Percentiles rank a stretch among this genome's conserved stretches.
Conservation (phyloP, 2,888 invertebrate genomes). For the Rhynchonema sp. region DNA sequence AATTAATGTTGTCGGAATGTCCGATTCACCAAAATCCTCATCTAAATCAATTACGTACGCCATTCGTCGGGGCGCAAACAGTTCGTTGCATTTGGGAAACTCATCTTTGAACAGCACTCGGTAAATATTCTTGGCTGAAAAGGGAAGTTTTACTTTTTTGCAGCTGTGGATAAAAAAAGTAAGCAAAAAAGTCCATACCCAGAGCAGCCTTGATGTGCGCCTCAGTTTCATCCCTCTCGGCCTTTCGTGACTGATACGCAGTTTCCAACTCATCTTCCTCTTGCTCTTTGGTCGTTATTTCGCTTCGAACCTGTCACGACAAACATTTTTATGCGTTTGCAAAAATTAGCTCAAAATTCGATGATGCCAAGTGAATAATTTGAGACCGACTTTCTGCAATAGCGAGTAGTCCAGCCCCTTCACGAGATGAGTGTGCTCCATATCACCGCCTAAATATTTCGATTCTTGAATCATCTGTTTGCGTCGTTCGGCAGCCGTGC, state of each 20-base stretch:
- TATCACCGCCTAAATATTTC: slow-evolving; percentile 98
- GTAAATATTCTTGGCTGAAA: slow-evolving; percentile 32
- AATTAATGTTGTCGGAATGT: slow-evolving; percentile 67
- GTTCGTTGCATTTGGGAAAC: slow-evolving; percentile 47
- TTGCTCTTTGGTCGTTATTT: slow-evolving; percentile 45
- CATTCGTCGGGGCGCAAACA: slow-evolving; percentile 87
- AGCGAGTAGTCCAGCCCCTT: slow-evolving; percentile 85
- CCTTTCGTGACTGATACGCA: slow-evolving; percentile 28
- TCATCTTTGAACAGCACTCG: slow-evolving; percentile 39
- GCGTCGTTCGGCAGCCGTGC: slow-evolving; percentile 79
- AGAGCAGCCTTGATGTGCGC: slow-evolving; percentile 58
- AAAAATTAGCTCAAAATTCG: neutral
- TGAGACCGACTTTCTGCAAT: slow-evolving; percentile 77
- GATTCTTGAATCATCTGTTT: slow-evolving; percentile 90
- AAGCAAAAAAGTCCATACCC: no score
- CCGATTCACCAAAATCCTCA: slow-evolving; percentile 56
- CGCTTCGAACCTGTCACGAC: slow-evolving; percentile 46
- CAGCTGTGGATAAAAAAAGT: no score
- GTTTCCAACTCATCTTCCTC: slow-evolving; percentile 29
- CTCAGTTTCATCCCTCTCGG: slow-evolving; percentile 43
- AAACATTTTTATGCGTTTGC: neutral
- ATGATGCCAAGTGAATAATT: no score
- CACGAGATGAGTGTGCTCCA: slow-evolving; percentile 99
- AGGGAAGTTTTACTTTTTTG: neutral
- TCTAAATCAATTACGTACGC: slow-evolving; percentile 87